A percentile compares a stretch with the other conserved stretches of the same genome.
Evolutionary conservation across 2,888 invertebrate species (phyloP).

Genomic region (Pardosa pseudoannulata): DNA sequence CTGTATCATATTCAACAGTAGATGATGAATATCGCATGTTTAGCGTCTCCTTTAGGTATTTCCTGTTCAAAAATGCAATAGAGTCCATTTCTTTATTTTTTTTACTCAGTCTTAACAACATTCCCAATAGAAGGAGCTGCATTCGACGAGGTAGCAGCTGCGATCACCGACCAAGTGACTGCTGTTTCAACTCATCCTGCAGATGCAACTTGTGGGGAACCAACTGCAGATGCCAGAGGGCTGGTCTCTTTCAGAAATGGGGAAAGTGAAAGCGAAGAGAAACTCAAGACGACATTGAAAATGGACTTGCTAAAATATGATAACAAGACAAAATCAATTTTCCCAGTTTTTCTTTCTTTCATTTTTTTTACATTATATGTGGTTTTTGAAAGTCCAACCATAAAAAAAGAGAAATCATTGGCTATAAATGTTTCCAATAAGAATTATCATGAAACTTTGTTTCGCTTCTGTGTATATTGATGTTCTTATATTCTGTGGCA

Average conservation of each 20-base stretch:
- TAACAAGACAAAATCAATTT: neutral
- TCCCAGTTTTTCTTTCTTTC: neutral
- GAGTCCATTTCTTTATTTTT: too few relatives aligned
- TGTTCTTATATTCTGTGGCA: neutral
- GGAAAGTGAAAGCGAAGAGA: conserved; percentile 27
- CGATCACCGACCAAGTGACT: conserved; percentile 89
- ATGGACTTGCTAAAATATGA: neutral
- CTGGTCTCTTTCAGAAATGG: conserved; percentile 86
- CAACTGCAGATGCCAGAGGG: conserved; percentile 91
- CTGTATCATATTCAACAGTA: too few relatives aligned
- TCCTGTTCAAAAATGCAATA: too few relatives aligned
- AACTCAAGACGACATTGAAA: neutral
- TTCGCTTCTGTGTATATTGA: neutral
- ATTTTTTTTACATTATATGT: neutral
- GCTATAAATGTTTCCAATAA: neutral
- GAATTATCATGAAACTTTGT: neutral
- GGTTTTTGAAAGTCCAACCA: neutral
- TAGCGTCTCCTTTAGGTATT: too few relatives aligned
- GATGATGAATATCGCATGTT: too few relatives aligned
- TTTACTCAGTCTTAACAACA: too few relatives aligned
- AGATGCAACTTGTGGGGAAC: conserved; percentile 93
- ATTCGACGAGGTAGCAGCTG: conserved; percentile 88
- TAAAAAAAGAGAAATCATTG: neutral
- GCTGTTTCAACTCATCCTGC: conserved; percentile 90
- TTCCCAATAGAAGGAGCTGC: conserved; percentile 79